Percentiles rank a stretch among this genome's conserved stretches.
phyloP scores from a whole-genome alignment of 2,797 vertebrate genomes.

The Euthynnus affinis region DNA sequence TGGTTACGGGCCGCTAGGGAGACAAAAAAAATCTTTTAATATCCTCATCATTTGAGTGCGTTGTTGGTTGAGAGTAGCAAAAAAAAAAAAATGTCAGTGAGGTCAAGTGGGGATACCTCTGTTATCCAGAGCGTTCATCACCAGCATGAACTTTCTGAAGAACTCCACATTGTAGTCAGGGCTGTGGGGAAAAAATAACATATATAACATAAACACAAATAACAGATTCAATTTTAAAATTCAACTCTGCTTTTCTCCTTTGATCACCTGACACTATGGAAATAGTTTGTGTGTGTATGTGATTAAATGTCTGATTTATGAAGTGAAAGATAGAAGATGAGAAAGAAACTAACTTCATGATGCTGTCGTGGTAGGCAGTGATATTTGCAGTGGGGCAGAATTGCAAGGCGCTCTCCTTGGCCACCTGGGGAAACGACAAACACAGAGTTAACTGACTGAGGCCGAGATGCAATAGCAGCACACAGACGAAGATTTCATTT shows the following conservation, averaged over 20 bases:
- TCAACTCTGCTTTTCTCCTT: neutral
- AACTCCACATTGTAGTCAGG: conserved; percentile 98
- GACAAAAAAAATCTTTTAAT: neutral
- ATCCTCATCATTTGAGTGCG: neutral
- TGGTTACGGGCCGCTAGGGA: conserved; percentile 95
- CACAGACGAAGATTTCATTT: neutral
- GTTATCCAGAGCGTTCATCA: conserved; percentile 99
- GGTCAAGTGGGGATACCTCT: conserved; percentile 86
- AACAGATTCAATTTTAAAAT: neutral
- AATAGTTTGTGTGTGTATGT: neutral
- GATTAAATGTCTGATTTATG: neutral
- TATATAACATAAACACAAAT: neutral
- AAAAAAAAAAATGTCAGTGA: neutral
- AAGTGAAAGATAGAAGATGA: neutral
- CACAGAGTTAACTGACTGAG: neutral
- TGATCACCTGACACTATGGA: neutral
- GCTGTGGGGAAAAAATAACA: conserved; percentile 76
- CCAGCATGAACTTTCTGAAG: conserved; percentile 95
- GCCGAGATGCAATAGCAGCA: neutral
- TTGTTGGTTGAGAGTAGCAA: neutral
- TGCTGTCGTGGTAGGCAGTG: conserved; percentile 96
- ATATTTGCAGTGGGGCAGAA: conserved; percentile 97
- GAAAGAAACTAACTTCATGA: conserved; percentile 92
- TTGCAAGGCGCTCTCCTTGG: conserved; percentile 96
- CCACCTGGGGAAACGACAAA: conserved; percentile 88